These are phyloP conservation scores for Macaca mulatta DNA, from an alignment of 2,113 vertebrate species.

Conservation along the genomic window DNA sequence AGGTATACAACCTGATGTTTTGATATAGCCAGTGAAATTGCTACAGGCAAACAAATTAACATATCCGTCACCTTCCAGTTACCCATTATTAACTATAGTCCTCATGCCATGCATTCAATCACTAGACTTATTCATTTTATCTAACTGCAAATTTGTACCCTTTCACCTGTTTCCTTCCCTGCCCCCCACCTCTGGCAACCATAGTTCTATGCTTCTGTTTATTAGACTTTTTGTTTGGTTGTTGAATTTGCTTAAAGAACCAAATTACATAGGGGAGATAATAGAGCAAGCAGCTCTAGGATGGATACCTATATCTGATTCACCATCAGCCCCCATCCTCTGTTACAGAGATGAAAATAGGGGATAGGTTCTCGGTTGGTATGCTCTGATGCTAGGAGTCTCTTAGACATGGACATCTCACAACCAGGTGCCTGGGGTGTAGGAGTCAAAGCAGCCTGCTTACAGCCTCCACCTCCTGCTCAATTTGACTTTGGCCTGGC, in stretches of 20 bases:
- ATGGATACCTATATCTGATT: background rate
- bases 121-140: background rate
- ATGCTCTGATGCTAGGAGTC: background rate
- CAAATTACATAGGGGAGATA: background rate
- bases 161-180: background rate
- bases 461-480: background rate
- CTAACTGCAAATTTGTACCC: background rate
- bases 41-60: background rate
- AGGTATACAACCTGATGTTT: background rate
- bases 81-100: background rate
- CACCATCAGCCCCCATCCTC: background rate
- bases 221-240: background rate
- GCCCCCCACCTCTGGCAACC: background rate
- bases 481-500: background rate
- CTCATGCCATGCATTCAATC: background rate
- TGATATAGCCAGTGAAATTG: background rate
- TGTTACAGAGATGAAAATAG: background rate
- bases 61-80: background rate
- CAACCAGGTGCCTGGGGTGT: fast-evolving
- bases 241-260: background rate
- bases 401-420: background rate
- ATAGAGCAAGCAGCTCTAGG: background rate
- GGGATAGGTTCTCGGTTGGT: background rate
- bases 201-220: background rate
- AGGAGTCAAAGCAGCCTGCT: background rate